These are phyloP conservation scores for Laspeyria flexula DNA, from an alignment of 2,888 invertebrate genomes.

Conservation along the genomic window DNA sequence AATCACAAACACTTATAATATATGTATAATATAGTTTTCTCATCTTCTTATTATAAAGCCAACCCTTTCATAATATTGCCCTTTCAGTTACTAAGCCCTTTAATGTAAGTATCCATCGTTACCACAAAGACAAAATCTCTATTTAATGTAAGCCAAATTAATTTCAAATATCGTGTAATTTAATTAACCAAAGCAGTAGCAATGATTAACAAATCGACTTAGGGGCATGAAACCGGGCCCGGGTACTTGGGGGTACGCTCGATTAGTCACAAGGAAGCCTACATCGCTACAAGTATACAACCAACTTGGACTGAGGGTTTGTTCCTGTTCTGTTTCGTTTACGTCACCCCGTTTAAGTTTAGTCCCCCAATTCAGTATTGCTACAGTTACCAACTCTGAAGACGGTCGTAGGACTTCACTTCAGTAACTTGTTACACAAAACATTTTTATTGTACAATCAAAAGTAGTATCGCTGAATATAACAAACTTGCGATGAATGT, in stretches of 20 bases:
- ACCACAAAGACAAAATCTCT: background rate
- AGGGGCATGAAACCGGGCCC: slow-evolving; percentile 7
- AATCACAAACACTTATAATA: too few species aligned
- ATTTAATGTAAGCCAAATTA: background rate
- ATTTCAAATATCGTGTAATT: background rate
- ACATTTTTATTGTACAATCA: background rate
- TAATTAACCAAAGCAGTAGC: background rate
- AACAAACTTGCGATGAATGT: slow-evolving; percentile 6
- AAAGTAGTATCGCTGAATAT: background rate
- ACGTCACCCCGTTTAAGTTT: slow-evolving; percentile 40
- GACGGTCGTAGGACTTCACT: slow-evolving; percentile 8
- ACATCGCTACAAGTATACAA: slow-evolving; percentile 45
- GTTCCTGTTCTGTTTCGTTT: slow-evolving; percentile 45
- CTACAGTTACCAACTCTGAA: slow-evolving; percentile 11
- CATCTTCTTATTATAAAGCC: too few species aligned
- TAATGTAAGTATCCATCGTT: background rate
- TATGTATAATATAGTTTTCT: too few species aligned
- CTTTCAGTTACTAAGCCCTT: background rate
- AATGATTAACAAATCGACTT: slow-evolving; percentile 3
- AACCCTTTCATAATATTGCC: too few species aligned
- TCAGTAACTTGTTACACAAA: slow-evolving; percentile 1
- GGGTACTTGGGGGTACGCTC: slow-evolving; percentile 35
- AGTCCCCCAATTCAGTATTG: slow-evolving; percentile 14
- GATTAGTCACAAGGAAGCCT: slow-evolving; percentile 51
- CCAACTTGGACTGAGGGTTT: slow-evolving; percentile 37